Evolutionary conservation across 2,888 invertebrate species (phyloP).

Genomic region (Dasysyrphus albostriatus): DNA sequence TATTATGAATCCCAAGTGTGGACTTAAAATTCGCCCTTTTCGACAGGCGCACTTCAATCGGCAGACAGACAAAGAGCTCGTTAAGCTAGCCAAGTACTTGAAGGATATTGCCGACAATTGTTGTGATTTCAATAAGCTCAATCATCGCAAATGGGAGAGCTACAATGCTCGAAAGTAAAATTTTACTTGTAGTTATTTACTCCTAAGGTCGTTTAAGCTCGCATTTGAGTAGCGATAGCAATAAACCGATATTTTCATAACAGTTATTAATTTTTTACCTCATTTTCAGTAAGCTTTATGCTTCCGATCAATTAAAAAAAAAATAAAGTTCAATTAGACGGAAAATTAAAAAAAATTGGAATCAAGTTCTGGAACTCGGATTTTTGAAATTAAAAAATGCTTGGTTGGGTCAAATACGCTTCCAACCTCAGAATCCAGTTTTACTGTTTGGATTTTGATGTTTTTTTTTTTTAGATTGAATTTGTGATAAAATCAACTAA

Average conservation of each 20-base stretch:
- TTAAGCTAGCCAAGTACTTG: slow-evolving; percentile 92
- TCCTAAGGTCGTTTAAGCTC: neutral
- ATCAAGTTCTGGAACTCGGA: neutral
- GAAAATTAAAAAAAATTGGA: neutral
- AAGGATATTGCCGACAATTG: slow-evolving; percentile 91
- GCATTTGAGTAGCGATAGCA: slow-evolving; percentile 22
- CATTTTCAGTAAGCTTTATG: neutral
- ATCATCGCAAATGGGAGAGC: slow-evolving; percentile 97
- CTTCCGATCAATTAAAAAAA: neutral
- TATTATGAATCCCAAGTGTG: slow-evolving; percentile 98
- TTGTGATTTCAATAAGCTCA: slow-evolving; percentile 92
- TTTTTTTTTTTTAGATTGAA: neutral
- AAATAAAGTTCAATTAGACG: neutral
- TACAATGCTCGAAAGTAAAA: slow-evolving; percentile 84
- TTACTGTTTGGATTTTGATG: neutral
- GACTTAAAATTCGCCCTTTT: slow-evolving; percentile 95
- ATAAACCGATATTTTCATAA: slow-evolving; percentile 39
- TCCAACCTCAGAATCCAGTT: neutral
- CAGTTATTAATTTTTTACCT: neutral
- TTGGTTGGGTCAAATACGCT: neutral
- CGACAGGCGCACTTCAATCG: slow-evolving; percentile 95
- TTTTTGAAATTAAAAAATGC: too few relatives aligned
- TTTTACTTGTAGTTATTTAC: neutral
- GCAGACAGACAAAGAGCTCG: slow-evolving; percentile 91
- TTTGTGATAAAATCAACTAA: neutral